phyloP scores from a whole-genome alignment of 2,888 invertebrate species.

The Trissoscelio sp. region DNA sequence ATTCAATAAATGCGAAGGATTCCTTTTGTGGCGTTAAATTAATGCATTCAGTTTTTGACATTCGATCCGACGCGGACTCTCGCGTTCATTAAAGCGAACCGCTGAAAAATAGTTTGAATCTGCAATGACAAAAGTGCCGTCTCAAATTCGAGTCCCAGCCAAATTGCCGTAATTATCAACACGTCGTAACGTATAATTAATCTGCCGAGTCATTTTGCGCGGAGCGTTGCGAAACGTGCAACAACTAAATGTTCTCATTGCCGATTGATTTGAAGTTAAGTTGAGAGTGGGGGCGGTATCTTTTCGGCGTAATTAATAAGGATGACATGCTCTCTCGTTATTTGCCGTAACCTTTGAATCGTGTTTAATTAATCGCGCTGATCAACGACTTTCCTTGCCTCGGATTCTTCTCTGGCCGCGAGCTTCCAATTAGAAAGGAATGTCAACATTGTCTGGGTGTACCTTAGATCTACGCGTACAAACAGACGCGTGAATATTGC shows the following conservation, averaged over 20 bases:
- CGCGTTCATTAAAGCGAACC: constrained; percentile 42
- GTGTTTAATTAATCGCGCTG: constrained; percentile 68
- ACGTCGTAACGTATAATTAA: constrained; percentile 46
- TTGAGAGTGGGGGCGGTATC: neutral
- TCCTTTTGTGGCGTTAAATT: constrained; percentile 55
- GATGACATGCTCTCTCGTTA: constrained; percentile 53
- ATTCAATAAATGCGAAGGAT: constrained; percentile 57
- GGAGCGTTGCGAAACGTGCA: constrained; percentile 34
- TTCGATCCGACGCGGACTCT: constrained; percentile 38
- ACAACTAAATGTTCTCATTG: constrained; percentile 33
- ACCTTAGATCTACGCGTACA: constrained; percentile 43
- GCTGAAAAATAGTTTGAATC: constrained; percentile 32
- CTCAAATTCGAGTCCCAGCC: constrained; percentile 24
- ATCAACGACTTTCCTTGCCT: constrained; percentile 56
- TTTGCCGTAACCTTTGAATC: constrained; percentile 64
- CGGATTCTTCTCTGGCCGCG: constrained; percentile 67
- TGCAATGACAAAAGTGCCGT: constrained; percentile 32
- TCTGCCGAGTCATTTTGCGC: constrained; percentile 42
- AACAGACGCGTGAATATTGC: constrained; percentile 74
- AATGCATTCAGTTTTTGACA: constrained; percentile 58
- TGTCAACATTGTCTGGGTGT: constrained; percentile 60
- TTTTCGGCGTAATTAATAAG: constrained; percentile 53
- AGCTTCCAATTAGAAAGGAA: constrained; percentile 75
- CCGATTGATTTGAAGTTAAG: constrained; percentile 22
- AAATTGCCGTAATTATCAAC: constrained; percentile 46